Evolutionary conservation across 2,113 vertebrate species (phyloP), one percentile per base, ranked within the genome.

Genomic region (Oryzias woworae): DNA sequence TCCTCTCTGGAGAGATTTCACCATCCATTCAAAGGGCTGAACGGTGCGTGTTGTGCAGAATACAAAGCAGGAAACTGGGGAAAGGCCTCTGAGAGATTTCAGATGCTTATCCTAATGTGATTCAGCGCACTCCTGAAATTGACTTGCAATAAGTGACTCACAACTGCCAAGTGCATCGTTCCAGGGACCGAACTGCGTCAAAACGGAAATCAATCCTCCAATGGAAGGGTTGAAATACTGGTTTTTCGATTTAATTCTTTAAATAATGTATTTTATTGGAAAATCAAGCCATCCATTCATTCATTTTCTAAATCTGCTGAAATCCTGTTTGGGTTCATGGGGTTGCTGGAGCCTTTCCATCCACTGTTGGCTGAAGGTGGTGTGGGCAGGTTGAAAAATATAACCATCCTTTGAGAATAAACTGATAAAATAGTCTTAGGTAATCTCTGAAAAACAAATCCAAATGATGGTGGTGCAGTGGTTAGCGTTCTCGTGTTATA

Each of bases 41-140:
- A 56, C 26, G 14, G 47, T 52, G 60, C 10, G 52, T 44, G 71
- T 52, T 12, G 42, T 7, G 42, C 46, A 15, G 76, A 84, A 80
- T 81, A 83, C 71, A 75, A 85, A 84, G 73, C 66, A 75, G 71
- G 50, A 42, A 77, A 50, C 41, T 43, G 53, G 53, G 62, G 42
- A 72, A 63, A 81, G 54, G 58, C 68, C 49, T 77, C 43, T 8
- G 66, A 59, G 66, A 70, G 63, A 58, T 69, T 55, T 26, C 44
- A 73, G 75, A 80, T 82, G 80, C 77, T 85, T 83, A 87, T 85
- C 81, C 78, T 82, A 82, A 87, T 74, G 83, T 57, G 79, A 84
- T 77, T 82, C 73, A 81, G 81, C 80, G 75, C 62, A 6, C 73
- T 54, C 54, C 69, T 50, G 80, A 85, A 86, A 87, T 80, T 79